A percentile compares a stretch with the other conserved stretches of the same genome.
Evolutionary conservation across 2,797 vertebrate genomes (phyloP).

Genomic region (Cryptoblepharus egeriae): DNA sequence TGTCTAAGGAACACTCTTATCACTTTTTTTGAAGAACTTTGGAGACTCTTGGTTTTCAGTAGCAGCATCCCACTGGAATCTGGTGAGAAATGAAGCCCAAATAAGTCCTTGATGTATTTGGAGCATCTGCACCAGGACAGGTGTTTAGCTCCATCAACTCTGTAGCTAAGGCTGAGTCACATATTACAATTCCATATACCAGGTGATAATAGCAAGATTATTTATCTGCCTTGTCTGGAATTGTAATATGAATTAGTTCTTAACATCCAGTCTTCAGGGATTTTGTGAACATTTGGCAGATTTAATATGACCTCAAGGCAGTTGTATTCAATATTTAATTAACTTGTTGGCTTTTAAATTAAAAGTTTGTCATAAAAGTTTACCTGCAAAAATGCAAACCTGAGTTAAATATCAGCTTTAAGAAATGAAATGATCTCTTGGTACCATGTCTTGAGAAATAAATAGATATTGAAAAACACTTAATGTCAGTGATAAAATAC

Average conservation of each 20-base stretch:
- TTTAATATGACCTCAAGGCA: conserved; percentile 39
- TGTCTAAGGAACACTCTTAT: background rate
- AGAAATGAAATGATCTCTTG: conserved; percentile 30
- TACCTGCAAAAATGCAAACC: background rate
- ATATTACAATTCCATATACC: background rate
- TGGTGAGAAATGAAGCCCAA: accelerated
- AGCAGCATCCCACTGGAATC: background rate
- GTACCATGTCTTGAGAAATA: conserved; percentile 16
- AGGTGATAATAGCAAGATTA: conserved; percentile 17
- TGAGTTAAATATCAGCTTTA: background rate
- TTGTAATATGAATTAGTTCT: background rate
- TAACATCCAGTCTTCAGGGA: background rate
- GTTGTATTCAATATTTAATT: conserved; percentile 30
- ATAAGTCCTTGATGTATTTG: accelerated
- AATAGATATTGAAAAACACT: conserved; percentile 1
- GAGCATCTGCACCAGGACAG: background rate
- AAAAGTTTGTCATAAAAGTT: background rate
- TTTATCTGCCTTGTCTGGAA: conserved; percentile 33
- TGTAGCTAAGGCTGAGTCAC: background rate
- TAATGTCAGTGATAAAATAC: conserved; percentile 12
- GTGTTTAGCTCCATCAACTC: background rate
- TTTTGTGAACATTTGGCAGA: background rate
- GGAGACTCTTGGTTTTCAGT: background rate
- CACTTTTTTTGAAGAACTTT: background rate
- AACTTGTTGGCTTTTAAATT: conserved; percentile 24